Evolutionary conservation across 2,888 invertebrate genomes (phyloP).

Genomic region (Iphiclides podalirius): DNA sequence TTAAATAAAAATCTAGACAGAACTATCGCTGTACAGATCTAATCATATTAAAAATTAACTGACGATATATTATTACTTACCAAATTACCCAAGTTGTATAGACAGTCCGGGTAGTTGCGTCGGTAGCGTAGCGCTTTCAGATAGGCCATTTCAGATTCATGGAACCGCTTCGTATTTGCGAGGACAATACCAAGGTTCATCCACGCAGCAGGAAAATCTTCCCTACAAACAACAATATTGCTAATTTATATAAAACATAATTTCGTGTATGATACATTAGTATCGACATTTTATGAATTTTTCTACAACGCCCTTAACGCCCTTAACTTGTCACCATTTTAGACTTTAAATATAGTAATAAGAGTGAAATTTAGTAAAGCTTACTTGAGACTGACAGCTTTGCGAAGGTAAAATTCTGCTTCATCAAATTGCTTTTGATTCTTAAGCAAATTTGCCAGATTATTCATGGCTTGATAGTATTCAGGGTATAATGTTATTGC

Average conservation of each 20-base stretch:
- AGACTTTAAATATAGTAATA: no score
- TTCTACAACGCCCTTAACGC: no score
- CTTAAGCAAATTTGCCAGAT: slow-evolving; percentile 92
- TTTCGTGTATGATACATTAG: no score
- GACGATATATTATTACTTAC: slow-evolving; percentile 70
- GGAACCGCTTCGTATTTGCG: slow-evolving; percentile 84
- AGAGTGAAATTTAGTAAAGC: slow-evolving; percentile 26
- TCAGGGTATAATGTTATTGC: slow-evolving; percentile 88
- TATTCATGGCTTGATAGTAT: slow-evolving; percentile 96
- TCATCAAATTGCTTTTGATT: slow-evolving; percentile 83
- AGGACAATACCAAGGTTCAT: slow-evolving; percentile 98
- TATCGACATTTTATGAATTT: no score
- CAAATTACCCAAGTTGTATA: slow-evolving; percentile 96
- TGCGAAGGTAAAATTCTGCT: slow-evolving; percentile 86
- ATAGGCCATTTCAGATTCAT: slow-evolving; percentile 89
- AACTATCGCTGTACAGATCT: no score
- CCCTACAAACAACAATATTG: no score
- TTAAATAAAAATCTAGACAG: no score
- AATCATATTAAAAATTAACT: no score
- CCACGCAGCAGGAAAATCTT: slow-evolving; percentile 97
- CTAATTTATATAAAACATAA: no score
- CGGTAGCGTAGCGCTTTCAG: slow-evolving; percentile 87
- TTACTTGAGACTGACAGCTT: slow-evolving; percentile 87
- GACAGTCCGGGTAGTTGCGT: slow-evolving; percentile 93
- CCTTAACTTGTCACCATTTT: no score